phyloP scores from a whole-genome alignment of 2,888 invertebrate species.

The Autographa pulchrina region DNA sequence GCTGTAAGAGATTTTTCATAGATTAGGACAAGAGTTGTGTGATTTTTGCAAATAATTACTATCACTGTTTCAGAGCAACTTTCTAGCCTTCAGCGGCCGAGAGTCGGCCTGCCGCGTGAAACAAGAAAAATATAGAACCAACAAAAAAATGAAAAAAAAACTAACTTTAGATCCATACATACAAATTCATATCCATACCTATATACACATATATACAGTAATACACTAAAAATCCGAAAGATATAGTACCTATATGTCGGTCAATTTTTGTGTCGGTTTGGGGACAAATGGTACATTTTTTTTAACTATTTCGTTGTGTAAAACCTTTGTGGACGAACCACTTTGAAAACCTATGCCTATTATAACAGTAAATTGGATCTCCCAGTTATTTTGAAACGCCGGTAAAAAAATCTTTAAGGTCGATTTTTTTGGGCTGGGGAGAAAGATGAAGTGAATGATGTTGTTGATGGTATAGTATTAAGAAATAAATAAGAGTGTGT shows the following conservation, averaged over 20 bases:
- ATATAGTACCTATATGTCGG: too few relatives aligned
- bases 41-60: not conserved
- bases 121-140: too few relatives aligned
- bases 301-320: not conserved
- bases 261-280: not conserved
- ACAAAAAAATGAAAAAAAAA: too few relatives aligned
- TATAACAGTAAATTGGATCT: not conserved
- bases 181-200: not conserved
- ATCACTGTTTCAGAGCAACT: not conserved
- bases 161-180: too few relatives aligned
- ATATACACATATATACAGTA: not conserved
- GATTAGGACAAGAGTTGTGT: not conserved
- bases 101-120: too few relatives aligned
- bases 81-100: not conserved
- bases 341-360: not conserved
- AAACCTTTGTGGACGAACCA: not conserved
- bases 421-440: not conserved
- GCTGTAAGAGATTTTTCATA: not conserved
- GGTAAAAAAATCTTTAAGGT: not conserved
- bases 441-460: not conserved
- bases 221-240: not conserved
- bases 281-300: not conserved
- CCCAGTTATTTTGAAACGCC: not conserved
- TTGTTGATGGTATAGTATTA: not conserved
- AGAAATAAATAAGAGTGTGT: not conserved